Conservation (phyloP, 1,140 invertebrate species). For the Hycleus phaleratus region DNA sequence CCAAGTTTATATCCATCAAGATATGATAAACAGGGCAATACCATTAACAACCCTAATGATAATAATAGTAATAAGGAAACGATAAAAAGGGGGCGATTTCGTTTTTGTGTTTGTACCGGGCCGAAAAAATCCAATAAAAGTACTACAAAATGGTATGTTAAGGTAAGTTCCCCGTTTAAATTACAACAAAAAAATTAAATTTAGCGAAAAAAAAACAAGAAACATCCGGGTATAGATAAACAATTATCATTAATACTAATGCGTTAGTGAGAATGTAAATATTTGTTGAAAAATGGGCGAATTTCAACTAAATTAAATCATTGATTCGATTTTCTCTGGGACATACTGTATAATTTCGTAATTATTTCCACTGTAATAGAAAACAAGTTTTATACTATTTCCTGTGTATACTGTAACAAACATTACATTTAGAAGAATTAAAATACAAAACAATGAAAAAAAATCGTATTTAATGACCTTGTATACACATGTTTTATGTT, state of each 20-base stretch:
- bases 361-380: no score
- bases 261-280: neutral
- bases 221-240: neutral
- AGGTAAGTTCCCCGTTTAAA: slow-evolving; percentile 34
- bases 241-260: neutral
- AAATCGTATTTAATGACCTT: no score
- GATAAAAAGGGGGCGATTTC: slow-evolving; percentile 27
- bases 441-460: no score
- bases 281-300: neutral
- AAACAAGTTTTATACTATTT: no score
- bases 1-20: slow-evolving; percentile 39
- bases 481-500: no score
- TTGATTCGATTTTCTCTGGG: no score
- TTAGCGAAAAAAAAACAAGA: neutral
- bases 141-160: slow-evolving; percentile 43
- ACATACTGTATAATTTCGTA: no score
- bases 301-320: neutral
- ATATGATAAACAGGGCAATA: slow-evolving; percentile 18
- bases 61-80: slow-evolving; percentile 21
- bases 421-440: no score
- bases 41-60: neutral
- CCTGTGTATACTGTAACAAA: no score
- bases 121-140: slow-evolving; percentile 27
- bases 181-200: neutral
- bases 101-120: slow-evolving; percentile 35